Conservation (phyloP, 2,113 vertebrate species). For the Ariopsis seemanni region DNA sequence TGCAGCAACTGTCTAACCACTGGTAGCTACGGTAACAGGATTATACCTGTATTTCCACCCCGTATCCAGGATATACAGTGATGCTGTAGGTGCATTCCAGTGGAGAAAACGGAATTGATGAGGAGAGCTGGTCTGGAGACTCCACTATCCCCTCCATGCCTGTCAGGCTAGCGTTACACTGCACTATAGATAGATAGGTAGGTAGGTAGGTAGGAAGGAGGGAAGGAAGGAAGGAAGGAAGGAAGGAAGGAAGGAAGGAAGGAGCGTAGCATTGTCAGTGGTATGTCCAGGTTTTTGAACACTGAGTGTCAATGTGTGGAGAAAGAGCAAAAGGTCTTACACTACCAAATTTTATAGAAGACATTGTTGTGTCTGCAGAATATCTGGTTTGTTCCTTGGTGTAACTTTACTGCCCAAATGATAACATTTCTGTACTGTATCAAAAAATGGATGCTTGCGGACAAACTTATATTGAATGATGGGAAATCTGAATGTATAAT, state of each 20-base stretch:
- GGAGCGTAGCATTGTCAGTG: neutral
- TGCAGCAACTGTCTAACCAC: neutral
- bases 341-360: neutral
- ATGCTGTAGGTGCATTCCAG: slow-evolving; percentile 89
- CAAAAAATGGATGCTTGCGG: no score
- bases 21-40: neutral
- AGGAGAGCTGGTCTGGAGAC: slow-evolving; percentile 76
- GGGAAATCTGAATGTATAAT: no score
- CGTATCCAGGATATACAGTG: slow-evolving; percentile 84
- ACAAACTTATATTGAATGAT: no score
- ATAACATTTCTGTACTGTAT: neutral
- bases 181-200: slow-evolving; percentile 65
- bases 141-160: slow-evolving; percentile 84
- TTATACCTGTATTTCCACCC: slow-evolving; percentile 86
- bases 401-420: neutral
- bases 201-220: neutral
- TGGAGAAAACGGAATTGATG: slow-evolving; percentile 70
- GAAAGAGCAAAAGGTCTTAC: neutral
- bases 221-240: neutral
- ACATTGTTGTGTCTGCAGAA: neutral
- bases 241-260: no score
- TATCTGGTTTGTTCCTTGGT: neutral
- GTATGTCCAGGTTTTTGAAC: neutral
- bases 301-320: neutral
- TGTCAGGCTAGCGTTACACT: slow-evolving; percentile 84